Evolutionary conservation across 2,113 vertebrate genomes (phyloP).

Genomic region (Hymenochirus boettgeri): DNA sequence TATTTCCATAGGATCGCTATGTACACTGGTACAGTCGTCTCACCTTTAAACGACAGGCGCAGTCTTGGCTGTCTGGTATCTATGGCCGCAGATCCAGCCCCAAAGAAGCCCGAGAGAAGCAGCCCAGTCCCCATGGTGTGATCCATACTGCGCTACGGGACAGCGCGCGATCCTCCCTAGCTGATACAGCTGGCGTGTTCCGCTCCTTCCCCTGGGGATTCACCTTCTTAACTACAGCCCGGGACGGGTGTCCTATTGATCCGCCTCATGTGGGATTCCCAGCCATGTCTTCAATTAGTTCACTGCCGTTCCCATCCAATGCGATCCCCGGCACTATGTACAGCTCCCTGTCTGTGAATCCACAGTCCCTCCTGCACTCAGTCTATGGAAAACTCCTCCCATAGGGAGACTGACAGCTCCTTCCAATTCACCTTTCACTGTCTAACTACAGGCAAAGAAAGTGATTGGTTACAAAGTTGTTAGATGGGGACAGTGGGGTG

Average conservation of each 20-base stretch:
- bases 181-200: constrained; percentile 47
- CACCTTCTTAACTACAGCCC: constrained; percentile 48
- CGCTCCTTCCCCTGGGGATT: constrained; percentile 45
- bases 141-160: constrained; percentile 43
- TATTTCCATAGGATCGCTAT: too few species aligned
- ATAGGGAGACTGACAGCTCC: constrained; percentile 57
- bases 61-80: constrained; percentile 66
- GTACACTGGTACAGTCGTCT: constrained; percentile 46
- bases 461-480: constrained; percentile 55
- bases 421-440: constrained; percentile 69
- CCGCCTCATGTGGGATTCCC: constrained; percentile 52
- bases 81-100: constrained; percentile 48
- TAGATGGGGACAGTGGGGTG: constrained; percentile 62
- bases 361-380: constrained; percentile 54
- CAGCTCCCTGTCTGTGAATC: constrained; percentile 50
- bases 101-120: constrained; percentile 50
- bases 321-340: constrained; percentile 48
- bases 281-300: constrained; percentile 60
- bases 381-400: constrained; percentile 48
- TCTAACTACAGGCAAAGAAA: constrained; percentile 68
- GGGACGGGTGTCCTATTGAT: constrained; percentile 52
- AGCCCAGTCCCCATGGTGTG: constrained; percentile 45
- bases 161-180: constrained; percentile 45
- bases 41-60: constrained; percentile 79
- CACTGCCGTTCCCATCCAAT: constrained; percentile 42